A percentile compares a stretch with the other conserved stretches of the same genome.
Conservation (phyloP, 2,888 invertebrate genomes). For the Tachina lurida region DNA sequence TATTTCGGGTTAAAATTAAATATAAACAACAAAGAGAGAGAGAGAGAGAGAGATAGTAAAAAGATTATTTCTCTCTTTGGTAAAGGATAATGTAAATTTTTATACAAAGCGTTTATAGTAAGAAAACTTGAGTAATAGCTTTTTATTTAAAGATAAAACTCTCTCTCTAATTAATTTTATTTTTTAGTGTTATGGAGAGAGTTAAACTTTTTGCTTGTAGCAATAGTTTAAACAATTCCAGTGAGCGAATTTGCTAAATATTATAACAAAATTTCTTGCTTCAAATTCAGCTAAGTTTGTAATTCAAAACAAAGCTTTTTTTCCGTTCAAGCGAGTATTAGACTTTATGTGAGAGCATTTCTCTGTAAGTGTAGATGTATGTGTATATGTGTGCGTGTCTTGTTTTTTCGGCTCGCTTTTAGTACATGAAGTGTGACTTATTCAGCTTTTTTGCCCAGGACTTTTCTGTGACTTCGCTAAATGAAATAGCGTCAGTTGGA, state of each 20-base stretch:
- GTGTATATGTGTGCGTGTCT: not conserved
- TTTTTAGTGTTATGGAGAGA: not conserved
- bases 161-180: too few species aligned
- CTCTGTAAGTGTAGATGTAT: too few species aligned
- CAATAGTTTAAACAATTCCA: slow-evolving; percentile 3
- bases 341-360: slow-evolving; percentile 3
- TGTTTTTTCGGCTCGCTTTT: slow-evolving; percentile 35
- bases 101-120: too few species aligned
- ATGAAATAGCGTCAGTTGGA: slow-evolving; percentile 79
- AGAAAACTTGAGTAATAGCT: too few species aligned
- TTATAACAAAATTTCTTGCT: not conserved
- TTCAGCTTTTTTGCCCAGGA: slow-evolving; percentile 79
- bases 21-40: too few species aligned
- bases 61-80: too few species aligned
- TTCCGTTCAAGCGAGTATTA: not conserved
- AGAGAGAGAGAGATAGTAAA: too few species aligned
- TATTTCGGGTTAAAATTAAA: too few species aligned
- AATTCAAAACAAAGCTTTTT: slow-evolving; percentile 19
- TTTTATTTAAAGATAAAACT: not conserved
- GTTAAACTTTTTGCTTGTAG: not conserved
- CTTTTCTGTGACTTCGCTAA: slow-evolving; percentile 75
- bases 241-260: not conserved
- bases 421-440: slow-evolving; percentile 42
- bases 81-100: too few species aligned
- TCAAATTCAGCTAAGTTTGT: slow-evolving; percentile 35